Base-by-base conservation (phyloP, 2,113 vertebrate genomes). In the Alligator mississippiensis region DNA sequence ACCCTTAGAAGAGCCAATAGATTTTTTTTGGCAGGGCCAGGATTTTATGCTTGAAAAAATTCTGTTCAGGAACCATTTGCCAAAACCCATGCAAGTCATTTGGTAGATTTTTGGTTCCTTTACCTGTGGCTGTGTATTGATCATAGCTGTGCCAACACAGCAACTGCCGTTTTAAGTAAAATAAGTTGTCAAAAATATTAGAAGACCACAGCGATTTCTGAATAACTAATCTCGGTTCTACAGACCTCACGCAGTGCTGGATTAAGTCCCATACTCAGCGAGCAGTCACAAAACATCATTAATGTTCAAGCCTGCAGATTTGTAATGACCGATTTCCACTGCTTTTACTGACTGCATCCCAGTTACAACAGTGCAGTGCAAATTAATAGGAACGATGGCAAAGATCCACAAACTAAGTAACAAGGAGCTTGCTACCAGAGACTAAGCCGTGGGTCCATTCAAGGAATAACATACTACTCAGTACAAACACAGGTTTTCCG, bases 331-430 rank as follows among this genome's bases (percentile, higher is more conserved):
- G 28, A 5, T 62, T 82, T 82, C 82, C 24, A 58, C 66, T 84
- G n/a, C 89, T 89, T 88, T 89, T 58, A 66, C 3, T 2, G 75
- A 80, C 3, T 38, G 57, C 10, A 84, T 84, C 64, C 18, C 58
- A 30, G 28, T 66, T 64, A 84, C 4, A 95, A 77, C 21, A 77
- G 77, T 22, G 47, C 47, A 28, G 34, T 57, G 55, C 38, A 72
- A 90, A 95, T 61, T 30, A 94, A 86, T 3, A 80, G 76, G 47
- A 82, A 79, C 64, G 18, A 80, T 89, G 83, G 70, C 58, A 83
- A 89, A 82, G 64, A 75, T 61, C 61, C 27, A 77, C 24, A 16
- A 10, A 74, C 38, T 9, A 13, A 47, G 11, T 74, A 19, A 47
- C 34, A 47, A 24, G 47, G 34, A 47, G 22, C 21, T 24, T 11